phyloP scores from a whole-genome alignment of 2,888 invertebrate species.

The Hetaerina titia region DNA sequence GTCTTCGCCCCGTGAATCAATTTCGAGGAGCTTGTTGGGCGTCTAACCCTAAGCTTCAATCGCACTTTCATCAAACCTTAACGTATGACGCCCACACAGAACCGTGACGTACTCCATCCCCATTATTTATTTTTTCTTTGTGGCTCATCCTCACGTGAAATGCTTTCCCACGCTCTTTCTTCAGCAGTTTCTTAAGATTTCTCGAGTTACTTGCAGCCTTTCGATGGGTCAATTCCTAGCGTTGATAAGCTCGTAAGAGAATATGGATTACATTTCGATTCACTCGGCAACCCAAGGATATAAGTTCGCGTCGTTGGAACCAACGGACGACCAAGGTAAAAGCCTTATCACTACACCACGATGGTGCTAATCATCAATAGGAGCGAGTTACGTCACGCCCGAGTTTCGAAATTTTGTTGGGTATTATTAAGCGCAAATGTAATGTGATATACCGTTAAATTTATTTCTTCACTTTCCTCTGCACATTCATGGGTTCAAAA shows the following conservation, averaged over 20 bases:
- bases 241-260: neutral
- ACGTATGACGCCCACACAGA: neutral
- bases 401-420: neutral
- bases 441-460: neutral
- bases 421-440: neutral
- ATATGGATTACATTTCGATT: neutral
- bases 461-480: neutral
- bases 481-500: neutral
- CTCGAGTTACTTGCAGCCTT: neutral
- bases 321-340: neutral
- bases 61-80: neutral
- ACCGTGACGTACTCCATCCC: neutral
- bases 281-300: neutral
- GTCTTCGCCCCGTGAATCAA: neutral
- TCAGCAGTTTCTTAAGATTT: neutral
- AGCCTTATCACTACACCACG: neutral
- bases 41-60: neutral
- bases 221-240: neutral
- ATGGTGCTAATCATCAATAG: neutral
- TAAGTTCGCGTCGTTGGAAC: neutral
- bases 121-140: neutral
- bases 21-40: neutral
- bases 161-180: neutral
- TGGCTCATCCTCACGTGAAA: neutral
- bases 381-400: neutral